Base-by-base conservation (phyloP, 2,888 invertebrate genomes). In the Hemistola chrysoprasaria region DNA sequence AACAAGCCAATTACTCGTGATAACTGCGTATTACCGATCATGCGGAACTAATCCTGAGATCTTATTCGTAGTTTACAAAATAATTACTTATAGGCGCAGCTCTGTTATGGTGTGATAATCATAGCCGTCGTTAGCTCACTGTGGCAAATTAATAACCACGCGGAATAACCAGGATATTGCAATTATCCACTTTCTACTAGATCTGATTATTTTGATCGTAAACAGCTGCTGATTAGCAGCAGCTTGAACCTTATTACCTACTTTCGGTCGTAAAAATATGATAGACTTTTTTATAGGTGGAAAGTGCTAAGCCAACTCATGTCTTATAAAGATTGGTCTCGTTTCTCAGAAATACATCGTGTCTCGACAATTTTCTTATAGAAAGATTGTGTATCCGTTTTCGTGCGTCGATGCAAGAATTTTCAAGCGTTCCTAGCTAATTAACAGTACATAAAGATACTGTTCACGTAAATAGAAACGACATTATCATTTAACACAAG, bases 181-280 rank as follows among this genome's bases (percentile, higher is more conserved):
- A 50, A 62, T 65, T 65, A 62, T 24, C 31, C 20, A 56, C 62
- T 66, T 65, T 66, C 64, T 66, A 63, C 33, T 41, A n/a, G 8
- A 28, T 50, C 26, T 46, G 27, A 38, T 45, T 42, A 35, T 32
- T 39, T 43, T 39, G 10, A 39, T 44, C 39, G 23, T 25, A 43
- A 8, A 22, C 6, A 26, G 24, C 9, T 22, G 24, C 31, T 23
- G 22, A 10, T 28, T 6, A 22, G 11, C 8, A 22, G 9, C 11
- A 7, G 23, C 24, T 24, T 24, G 24, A 24, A 24, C 9, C 16
- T 16, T 16, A 4, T 2, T 16, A n/a, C n/a, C n/a, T 6, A 11
- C 27, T 35, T 27, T 33, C 25, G 24, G 24, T 33, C 23, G 23
- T 16, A 5, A 16, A 32, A 3, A 16, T 16, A 3, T 3, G 2